Evolutionary conservation across 2,888 invertebrate genomes (phyloP).

Genomic region (Conomelus anceps): DNA sequence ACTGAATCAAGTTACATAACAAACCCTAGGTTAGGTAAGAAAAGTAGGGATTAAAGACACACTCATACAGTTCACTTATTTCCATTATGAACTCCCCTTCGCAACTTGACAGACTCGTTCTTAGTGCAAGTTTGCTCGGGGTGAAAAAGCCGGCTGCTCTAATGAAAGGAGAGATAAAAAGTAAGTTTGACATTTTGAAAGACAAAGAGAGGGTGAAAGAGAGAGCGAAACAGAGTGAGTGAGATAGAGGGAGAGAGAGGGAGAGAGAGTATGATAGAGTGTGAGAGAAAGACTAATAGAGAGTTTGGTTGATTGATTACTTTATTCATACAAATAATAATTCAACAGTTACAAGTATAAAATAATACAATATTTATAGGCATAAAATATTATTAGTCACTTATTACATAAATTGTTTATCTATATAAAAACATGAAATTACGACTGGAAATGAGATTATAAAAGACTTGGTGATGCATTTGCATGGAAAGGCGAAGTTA

Average conservation of each 20-base stretch:
- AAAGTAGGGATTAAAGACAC: too few relatives aligned
- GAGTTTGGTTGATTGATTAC: too few relatives aligned
- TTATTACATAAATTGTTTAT: too few relatives aligned
- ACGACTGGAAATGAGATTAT: too few relatives aligned
- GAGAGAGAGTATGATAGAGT: background rate
- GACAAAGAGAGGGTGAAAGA: background rate
- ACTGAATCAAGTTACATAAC: background rate
- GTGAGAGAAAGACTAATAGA: background rate
- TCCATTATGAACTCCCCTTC: background rate
- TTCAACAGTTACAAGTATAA: background rate
- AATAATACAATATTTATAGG: background rate
- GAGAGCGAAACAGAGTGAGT: background rate
- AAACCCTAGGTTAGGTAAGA: background rate
- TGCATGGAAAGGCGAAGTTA: too few relatives aligned
- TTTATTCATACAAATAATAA: too few relatives aligned
- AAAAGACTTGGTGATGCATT: too few relatives aligned
- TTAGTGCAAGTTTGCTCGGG: background rate
- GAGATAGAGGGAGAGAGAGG: too few relatives aligned
- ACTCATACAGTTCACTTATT: background rate
- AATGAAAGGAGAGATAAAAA: background rate
- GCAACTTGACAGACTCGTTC: background rate
- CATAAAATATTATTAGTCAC: too few relatives aligned
- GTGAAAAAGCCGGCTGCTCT: background rate
- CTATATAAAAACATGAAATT: too few relatives aligned
- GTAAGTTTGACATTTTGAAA: background rate